Conservation (phyloP, 2,113 vertebrate species). For the Lophius piscatorius region DNA sequence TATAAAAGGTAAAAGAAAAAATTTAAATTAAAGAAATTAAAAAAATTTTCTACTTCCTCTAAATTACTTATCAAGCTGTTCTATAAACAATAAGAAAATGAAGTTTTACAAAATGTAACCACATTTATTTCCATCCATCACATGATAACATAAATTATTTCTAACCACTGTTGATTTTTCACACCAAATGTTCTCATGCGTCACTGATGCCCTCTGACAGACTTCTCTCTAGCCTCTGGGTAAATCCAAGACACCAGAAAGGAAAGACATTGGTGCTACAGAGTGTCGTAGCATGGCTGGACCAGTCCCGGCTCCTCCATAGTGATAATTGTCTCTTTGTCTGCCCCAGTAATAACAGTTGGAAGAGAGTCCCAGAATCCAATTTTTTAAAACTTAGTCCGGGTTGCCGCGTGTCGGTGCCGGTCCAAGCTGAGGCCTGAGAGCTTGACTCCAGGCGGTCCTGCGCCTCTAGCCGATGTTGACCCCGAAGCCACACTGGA, state of each 20-base stretch:
- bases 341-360: slow-evolving; percentile 61
- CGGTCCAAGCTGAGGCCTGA: slow-evolving; percentile 60
- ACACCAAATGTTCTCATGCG: slow-evolving; percentile 68
- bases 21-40: too few species aligned
- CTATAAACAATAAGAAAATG: too few species aligned
- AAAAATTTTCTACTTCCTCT: too few species aligned
- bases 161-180: slow-evolving; percentile 65
- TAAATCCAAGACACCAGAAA: slow-evolving; percentile 59
- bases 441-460: slow-evolving; percentile 40
- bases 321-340: slow-evolving; percentile 59
- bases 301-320: slow-evolving; percentile 60
- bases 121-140: slow-evolving; percentile 73
- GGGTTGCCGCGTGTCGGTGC: slow-evolving; percentile 69
- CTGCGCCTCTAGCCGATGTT: slow-evolving; percentile 85
- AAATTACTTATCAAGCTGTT: too few species aligned
- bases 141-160: slow-evolving; percentile 70
- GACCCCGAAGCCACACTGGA: slow-evolving; percentile 90
- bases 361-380: slow-evolving; percentile 73
- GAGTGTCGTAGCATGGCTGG: slow-evolving; percentile 69
- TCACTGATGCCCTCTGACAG: slow-evolving; percentile 57
- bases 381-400: slow-evolving; percentile 70
- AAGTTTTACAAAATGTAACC: slow-evolving; percentile 67
- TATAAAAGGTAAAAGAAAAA: too few species aligned
- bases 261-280: slow-evolving; percentile 73
- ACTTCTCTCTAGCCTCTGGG: slow-evolving; percentile 49